These are phyloP conservation scores for Stercorarius parasiticus DNA, from an alignment of 2,113 vertebrate genomes.

Conservation along the genomic window DNA sequence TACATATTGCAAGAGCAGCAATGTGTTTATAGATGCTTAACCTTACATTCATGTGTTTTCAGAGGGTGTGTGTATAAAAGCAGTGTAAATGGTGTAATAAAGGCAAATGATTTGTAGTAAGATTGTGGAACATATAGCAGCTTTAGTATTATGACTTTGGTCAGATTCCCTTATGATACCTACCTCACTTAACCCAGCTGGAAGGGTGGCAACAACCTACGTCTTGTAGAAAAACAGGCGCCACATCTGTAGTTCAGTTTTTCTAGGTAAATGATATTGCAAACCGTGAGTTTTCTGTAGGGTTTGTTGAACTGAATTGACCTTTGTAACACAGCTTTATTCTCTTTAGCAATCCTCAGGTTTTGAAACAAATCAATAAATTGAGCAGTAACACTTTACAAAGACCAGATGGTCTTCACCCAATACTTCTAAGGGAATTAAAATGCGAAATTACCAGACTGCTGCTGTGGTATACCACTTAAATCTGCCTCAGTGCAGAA, in stretches of 20 bases:
- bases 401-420: constrained; percentile 36
- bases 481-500: not conserved
- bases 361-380: constrained; percentile 27
- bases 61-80: not conserved
- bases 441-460: constrained; percentile 14
- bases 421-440: not conserved
- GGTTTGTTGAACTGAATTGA: not conserved
- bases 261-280: constrained; percentile 9
- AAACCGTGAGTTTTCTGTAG: constrained; percentile 2
- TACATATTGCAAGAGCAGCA: not conserved
- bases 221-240: constrained; percentile 1
- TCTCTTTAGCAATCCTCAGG: not conserved
- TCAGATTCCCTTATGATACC: not conserved
- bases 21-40: not conserved
- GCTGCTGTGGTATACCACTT: constrained; percentile 10
- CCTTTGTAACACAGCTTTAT: constrained; percentile 2
- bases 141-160: not conserved
- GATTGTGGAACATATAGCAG: not conserved
- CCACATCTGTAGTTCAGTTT: not conserved
- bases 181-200: not conserved
- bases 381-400: not conserved
- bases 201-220: not conserved
- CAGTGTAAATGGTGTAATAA: not conserved
- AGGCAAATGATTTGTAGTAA: not conserved
- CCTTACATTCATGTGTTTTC: not conserved